Percentiles rank a stretch among this genome's conserved stretches.
Conservation (phyloP, 2,888 invertebrate species). For the Gastracanthus pulcherrimus region DNA sequence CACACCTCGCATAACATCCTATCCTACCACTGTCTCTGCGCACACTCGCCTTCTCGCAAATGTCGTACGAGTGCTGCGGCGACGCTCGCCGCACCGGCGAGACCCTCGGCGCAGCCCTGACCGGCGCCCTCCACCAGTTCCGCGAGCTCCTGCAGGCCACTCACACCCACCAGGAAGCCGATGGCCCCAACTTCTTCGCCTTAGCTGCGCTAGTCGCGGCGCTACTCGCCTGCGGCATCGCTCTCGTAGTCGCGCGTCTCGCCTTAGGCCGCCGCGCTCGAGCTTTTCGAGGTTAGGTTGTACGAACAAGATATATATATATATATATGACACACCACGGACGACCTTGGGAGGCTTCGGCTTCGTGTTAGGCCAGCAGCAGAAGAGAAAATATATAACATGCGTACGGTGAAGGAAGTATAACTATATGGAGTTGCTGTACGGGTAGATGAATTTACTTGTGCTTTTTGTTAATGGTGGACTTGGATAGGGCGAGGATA, state of each 20-base stretch:
- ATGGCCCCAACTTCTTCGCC: too few species aligned
- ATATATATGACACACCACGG: too few species aligned
- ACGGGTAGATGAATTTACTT: too few species aligned
- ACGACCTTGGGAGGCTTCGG: not conserved
- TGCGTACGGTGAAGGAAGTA: not conserved
- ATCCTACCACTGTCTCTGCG: too few species aligned
- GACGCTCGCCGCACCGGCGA: conserved; percentile 64
- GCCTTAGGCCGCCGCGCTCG: not conserved
- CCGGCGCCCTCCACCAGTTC: not conserved
- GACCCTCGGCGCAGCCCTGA: conserved; percentile 35
- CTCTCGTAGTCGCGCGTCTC: not conserved
- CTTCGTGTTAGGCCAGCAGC: not conserved
- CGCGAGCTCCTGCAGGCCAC: not conserved
- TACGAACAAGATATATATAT: too few species aligned
- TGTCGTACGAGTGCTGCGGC: conserved; percentile 73
- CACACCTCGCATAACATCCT: too few species aligned
- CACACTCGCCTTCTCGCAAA: conserved; percentile 50
- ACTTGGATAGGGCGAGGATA: too few species aligned
- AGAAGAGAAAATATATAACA: not conserved
- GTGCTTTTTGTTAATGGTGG: too few species aligned
- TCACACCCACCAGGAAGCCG: too few species aligned
- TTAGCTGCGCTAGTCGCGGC: too few species aligned
- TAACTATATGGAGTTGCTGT: not conserved
- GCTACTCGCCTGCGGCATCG: too few species aligned
- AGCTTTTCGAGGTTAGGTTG: conserved; percentile 24